Percentiles rank a stretch among this genome's conserved stretches.
Evolutionary conservation across 2,113 vertebrate species (phyloP).

Genomic region (Xiphorhynchus elegans): DNA sequence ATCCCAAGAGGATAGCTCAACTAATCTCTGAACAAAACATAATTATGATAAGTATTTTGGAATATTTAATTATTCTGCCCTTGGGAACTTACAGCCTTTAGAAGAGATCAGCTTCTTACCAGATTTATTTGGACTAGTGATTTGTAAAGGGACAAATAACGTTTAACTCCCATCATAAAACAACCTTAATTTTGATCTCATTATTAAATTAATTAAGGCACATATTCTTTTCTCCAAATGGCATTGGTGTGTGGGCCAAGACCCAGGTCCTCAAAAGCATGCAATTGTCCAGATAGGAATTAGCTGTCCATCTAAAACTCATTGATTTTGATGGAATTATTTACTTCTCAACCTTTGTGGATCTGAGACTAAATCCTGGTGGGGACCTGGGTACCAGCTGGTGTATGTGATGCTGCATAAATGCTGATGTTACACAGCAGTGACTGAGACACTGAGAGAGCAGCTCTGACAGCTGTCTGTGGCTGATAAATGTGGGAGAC

Average conservation of each 20-base stretch:
- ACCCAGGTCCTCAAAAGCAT: neutral
- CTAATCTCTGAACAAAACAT: slow-evolving; percentile 59
- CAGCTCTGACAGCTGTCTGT: neutral
- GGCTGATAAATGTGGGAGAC: neutral
- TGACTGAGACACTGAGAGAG: neutral
- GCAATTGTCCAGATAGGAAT: neutral
- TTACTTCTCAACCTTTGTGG: neutral
- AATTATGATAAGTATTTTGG: slow-evolving; percentile 61
- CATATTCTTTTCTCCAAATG: neutral
- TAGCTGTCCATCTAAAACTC: neutral
- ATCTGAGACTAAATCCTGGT: neutral
- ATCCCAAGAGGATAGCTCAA: slow-evolving; percentile 29
- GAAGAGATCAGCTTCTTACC: slow-evolving; percentile 19
- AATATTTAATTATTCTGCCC: slow-evolving; percentile 61
- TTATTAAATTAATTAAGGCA: slow-evolving; percentile 1
- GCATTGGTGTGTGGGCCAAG: neutral
- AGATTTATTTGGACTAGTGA: slow-evolving; percentile 34
- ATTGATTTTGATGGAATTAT: neutral
- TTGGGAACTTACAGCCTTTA: slow-evolving; percentile 12
- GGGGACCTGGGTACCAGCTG: neutral
- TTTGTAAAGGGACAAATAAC: slow-evolving; percentile 32
- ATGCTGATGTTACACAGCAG: neutral
- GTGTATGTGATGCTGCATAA: neutral
- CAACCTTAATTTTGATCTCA: neutral
- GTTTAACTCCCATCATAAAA: neutral